phyloP scores from a whole-genome alignment of 2,888 invertebrate species.

The Blomia tropicalis region DNA sequence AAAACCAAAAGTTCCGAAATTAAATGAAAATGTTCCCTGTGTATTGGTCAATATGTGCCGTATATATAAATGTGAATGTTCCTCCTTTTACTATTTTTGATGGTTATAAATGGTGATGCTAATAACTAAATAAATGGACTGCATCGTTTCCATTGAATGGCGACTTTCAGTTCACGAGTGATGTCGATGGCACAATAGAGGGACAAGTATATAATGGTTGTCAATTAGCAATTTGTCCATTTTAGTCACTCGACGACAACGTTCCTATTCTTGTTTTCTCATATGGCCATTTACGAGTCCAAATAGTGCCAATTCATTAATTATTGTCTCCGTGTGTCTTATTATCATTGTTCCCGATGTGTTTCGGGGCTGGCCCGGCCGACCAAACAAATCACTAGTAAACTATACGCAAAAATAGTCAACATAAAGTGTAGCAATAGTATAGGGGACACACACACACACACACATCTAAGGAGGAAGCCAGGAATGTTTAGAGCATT shows the following conservation, averaged over 20 bases:
- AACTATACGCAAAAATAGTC: not conserved
- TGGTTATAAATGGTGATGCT: conserved; percentile 11
- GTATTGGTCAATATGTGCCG: too few species aligned
- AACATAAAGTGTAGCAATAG: not conserved
- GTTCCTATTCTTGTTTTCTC: not conserved
- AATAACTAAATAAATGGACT: conserved; percentile 10
- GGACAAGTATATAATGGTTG: conserved; percentile 5
- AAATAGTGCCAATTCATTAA: conserved; percentile 1
- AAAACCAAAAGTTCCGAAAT: too few species aligned
- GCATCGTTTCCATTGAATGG: not conserved
- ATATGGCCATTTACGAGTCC: not conserved
- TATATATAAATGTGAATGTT: too few species aligned
- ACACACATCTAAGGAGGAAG: conserved; percentile 1
- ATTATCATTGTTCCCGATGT: not conserved
- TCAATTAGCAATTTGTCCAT: conserved; percentile 18
- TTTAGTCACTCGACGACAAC: not conserved
- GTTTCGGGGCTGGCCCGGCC: not conserved
- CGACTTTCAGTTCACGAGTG: not conserved
- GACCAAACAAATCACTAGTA: not conserved
- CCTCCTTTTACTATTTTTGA: too few species aligned
- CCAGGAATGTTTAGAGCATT: not conserved
- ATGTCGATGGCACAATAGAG: not conserved
- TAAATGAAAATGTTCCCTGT: too few species aligned
- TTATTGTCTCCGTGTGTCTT: conserved; percentile 9
- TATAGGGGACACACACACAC: too few species aligned